Conservation (phyloP, 2,113 vertebrate species). For the Herpailurus yagouaroundi region DNA sequence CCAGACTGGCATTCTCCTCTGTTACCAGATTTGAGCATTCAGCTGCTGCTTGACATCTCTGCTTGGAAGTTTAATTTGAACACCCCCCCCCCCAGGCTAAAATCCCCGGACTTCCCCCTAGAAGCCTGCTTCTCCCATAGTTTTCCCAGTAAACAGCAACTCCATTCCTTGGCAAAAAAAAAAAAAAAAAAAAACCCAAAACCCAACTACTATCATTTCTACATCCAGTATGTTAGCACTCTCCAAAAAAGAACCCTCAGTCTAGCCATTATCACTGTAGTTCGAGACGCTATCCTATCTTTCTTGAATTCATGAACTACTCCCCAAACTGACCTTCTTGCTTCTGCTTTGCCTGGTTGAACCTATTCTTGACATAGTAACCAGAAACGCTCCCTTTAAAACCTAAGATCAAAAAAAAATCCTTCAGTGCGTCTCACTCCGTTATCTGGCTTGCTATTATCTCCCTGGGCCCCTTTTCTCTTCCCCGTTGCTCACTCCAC, state of each 20-base stretch:
- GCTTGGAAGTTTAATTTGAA: constrained; percentile 35
- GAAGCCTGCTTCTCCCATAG: neutral
- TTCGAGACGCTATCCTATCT: neutral
- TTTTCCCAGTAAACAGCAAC: neutral
- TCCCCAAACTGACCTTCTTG: neutral
- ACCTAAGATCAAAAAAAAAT: neutral
- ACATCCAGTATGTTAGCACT: neutral
- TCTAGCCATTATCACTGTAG: neutral
- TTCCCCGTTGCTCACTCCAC: neutral
- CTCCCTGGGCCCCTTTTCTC: neutral
- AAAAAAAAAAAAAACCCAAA: neutral
- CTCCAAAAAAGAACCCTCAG: neutral
- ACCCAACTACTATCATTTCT: neutral
- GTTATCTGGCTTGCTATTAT: neutral
- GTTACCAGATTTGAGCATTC: neutral
- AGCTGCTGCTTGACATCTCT: neutral
- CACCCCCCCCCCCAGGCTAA: neutral
- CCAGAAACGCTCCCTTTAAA: neutral
- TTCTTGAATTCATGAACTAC: neutral
- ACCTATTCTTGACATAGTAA: neutral
- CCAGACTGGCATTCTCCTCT: neutral
- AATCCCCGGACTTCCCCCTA: neutral
- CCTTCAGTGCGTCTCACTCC: neutral
- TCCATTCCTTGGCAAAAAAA: neutral
- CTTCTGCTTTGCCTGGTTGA: neutral